Evolutionary conservation across 2,888 invertebrate genomes (phyloP), one percentile per base, ranked within the genome.

Genomic region (Molorchus minor): DNA sequence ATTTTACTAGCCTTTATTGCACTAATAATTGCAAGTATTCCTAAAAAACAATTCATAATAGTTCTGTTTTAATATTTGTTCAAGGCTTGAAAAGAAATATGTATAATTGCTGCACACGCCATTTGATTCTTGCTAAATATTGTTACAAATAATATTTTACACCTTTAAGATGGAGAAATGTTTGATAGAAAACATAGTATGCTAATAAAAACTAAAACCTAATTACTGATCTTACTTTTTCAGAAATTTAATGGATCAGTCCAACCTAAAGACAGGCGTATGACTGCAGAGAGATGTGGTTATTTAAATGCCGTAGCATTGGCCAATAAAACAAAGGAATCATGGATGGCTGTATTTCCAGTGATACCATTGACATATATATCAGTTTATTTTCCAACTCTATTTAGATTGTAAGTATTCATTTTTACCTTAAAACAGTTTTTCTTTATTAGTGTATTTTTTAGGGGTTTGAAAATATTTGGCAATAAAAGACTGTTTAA

Each of bases 341-440:
- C 86, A 0, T 93, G 93, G 93, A 88, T 91, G 66, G 85, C 85
- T 1, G 68, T 83, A 2, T 87, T 88, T 61, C 91, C 91, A 0
- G 75, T 87, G 0, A 82, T 90, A 38, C 75, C 84, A 0, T 63
- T 87, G 29, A 75, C 83, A 1, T 91, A 91, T 74, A 61, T 86
- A 1, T 76, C 80, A n/a, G 82, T 84, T 8, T 89, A 87, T 71
- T 84, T 84, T 63, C 88, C 89, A 0, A 77, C 81, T 49, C 17
- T 84, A 3, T 78, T 78, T 15, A 71, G 77, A 58, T 70, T 80
- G 84, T 85, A 79, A 80, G 81, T 78, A 51, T 40, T 46, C 43
- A 21, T 38, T 38, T 44, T 35, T 16, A 36, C 56, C 29, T 43
- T 5, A 41, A 49, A 15, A 29, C 10, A 47, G n/a, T 19, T 10